Conservation (phyloP, 35 echinoderm and acorn worm genomes). For the Heliocidaris erythrogramma region DNA sequence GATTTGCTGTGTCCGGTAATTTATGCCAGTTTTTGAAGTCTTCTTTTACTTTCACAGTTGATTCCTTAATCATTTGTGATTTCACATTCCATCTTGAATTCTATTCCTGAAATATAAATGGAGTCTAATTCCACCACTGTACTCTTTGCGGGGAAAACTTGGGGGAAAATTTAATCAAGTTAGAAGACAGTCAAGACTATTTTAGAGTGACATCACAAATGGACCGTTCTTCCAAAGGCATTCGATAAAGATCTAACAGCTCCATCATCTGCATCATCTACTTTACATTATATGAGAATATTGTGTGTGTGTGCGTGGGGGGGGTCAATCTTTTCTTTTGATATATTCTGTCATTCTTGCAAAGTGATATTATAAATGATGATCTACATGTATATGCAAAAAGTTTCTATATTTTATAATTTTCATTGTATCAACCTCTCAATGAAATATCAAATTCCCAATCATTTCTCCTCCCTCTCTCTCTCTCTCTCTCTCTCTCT, state of each 20-base stretch:
- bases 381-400: background rate
- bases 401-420: background rate
- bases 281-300: too few relatives aligned
- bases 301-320: too few relatives aligned
- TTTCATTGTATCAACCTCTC: background rate
- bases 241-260: too few relatives aligned
- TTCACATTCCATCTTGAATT: background rate
- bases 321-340: too few relatives aligned
- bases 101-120: background rate
- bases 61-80: background rate
- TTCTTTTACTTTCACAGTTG: background rate
- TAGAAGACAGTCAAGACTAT: too few relatives aligned
- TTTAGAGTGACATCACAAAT: too few relatives aligned
- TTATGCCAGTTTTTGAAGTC: background rate
- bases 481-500: background rate
- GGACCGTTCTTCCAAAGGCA: too few relatives aligned
- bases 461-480: background rate
- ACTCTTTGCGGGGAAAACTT: too few relatives aligned
- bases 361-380: background rate
- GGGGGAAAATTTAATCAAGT: too few relatives aligned
- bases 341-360: too few relatives aligned
- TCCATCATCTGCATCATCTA: too few relatives aligned
- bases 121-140: background rate
- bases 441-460: background rate
- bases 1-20: background rate